Conservation (phyloP, 2,113 vertebrate species). For the Daboia siamensis region DNA sequence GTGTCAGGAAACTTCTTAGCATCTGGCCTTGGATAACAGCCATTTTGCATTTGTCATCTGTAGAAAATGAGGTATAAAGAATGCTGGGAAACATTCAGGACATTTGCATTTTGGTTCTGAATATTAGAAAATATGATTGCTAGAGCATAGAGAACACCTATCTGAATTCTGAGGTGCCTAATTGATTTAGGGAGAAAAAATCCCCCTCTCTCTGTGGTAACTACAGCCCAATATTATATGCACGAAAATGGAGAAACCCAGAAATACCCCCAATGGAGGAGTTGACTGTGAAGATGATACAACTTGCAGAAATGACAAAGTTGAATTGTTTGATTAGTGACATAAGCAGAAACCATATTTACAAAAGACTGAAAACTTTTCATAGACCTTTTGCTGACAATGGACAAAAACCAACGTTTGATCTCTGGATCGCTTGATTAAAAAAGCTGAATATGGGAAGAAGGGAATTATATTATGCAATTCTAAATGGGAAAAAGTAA, state of each 20-base stretch:
- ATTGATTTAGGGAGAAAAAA: neutral
- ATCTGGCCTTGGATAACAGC: neutral
- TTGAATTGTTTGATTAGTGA: neutral
- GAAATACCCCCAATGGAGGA: neutral
- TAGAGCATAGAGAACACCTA: neutral
- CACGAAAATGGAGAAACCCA: neutral
- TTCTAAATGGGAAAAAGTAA: neutral
- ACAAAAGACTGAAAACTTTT: neutral
- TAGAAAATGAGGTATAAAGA: neutral
- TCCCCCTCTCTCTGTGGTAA: neutral
- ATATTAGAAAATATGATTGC: neutral
- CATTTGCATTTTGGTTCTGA: neutral
- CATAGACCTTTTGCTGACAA: neutral
- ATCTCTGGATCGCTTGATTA: neutral
- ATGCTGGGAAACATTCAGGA: neutral
- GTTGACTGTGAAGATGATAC: neutral
- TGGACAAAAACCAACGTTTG: neutral
- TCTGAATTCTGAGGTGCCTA: neutral
- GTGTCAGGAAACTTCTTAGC: neutral
- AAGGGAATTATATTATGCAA: neutral
- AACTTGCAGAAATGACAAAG: neutral
- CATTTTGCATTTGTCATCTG: neutral
- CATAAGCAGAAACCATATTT: neutral
- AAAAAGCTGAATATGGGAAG: neutral
- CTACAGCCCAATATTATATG: neutral